phyloP scores from a whole-genome alignment of 2,113 vertebrate species.

The Ptyas mucosa region DNA sequence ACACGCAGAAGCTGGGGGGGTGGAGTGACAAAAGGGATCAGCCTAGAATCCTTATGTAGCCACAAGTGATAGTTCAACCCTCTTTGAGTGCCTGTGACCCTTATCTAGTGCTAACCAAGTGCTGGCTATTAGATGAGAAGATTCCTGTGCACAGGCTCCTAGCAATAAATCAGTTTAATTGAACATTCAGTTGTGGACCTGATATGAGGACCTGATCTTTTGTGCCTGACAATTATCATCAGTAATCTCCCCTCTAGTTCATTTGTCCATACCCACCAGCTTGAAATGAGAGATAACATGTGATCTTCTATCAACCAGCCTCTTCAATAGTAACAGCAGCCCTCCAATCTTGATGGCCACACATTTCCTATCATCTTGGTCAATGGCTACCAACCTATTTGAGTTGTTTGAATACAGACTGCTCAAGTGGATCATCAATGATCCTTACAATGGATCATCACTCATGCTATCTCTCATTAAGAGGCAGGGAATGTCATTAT shows the following conservation, averaged over 20 bases:
- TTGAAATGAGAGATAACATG: background rate
- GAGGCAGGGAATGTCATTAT: background rate
- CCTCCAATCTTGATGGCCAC: background rate
- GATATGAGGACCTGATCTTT: background rate
- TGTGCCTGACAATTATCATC: background rate
- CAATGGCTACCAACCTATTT: background rate
- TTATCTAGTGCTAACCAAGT: background rate
- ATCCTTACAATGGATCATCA: background rate
- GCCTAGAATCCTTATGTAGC: background rate
- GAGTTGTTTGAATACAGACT: background rate
- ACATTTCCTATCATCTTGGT: background rate
- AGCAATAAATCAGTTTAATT: background rate
- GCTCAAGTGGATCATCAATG: background rate
- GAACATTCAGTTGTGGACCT: background rate
- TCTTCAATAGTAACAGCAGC: background rate
- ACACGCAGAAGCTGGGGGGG: background rate
- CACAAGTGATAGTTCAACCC: background rate
- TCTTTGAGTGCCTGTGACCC: background rate
- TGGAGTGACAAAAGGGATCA: background rate
- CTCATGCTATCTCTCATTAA: background rate
- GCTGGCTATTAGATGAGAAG: background rate
- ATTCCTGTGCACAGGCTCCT: background rate
- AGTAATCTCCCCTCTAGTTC: background rate
- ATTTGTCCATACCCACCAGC: background rate
- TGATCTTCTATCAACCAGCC: background rate